Evolutionary conservation across 1,140 invertebrate species (phyloP).

Genomic region (Macrosteles quadrilineatus): DNA sequence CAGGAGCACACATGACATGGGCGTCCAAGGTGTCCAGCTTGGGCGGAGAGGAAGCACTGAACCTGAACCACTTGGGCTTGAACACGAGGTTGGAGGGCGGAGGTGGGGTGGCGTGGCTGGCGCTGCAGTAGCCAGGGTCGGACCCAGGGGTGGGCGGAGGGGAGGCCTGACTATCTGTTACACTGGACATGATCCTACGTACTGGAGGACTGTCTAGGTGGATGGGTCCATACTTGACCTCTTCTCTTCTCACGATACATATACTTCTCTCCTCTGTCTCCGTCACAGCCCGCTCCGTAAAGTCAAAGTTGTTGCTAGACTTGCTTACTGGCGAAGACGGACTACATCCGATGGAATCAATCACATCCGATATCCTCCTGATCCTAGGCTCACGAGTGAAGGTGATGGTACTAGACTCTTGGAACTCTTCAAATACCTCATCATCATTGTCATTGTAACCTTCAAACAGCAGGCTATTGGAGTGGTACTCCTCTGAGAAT

Average conservation of each 20-base stretch:
- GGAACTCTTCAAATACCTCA: slow-evolving; percentile 39
- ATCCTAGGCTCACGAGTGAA: slow-evolving; percentile 28
- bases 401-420: background rate
- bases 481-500: slow-evolving; percentile 1
- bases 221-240: background rate
- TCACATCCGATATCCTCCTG: slow-evolving; percentile 41
- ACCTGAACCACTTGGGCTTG: slow-evolving; percentile 31
- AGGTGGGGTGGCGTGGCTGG: slow-evolving; percentile 10
- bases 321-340: slow-evolving; percentile 4
- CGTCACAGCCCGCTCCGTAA: background rate
- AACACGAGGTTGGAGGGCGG: slow-evolving; percentile 30
- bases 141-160: slow-evolving; percentile 36
- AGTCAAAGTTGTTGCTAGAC: background rate
- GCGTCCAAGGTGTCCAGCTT: slow-evolving; percentile 27
- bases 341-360: slow-evolving; percentile 39
- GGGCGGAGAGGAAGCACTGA: slow-evolving; percentile 28
- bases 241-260: slow-evolving; percentile 8
- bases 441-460: slow-evolving; percentile 25
- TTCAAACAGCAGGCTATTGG: slow-evolving; percentile 4
- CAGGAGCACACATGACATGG: slow-evolving; percentile 9
- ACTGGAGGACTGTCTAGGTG: background rate
- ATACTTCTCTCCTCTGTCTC: slow-evolving; percentile 18
- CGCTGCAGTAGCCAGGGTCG: slow-evolving; percentile 36
- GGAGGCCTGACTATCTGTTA: slow-evolving; percentile 24
- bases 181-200: background rate